phyloP scores from a whole-genome alignment of 2,113 vertebrate genomes.

The Mola mola region DNA sequence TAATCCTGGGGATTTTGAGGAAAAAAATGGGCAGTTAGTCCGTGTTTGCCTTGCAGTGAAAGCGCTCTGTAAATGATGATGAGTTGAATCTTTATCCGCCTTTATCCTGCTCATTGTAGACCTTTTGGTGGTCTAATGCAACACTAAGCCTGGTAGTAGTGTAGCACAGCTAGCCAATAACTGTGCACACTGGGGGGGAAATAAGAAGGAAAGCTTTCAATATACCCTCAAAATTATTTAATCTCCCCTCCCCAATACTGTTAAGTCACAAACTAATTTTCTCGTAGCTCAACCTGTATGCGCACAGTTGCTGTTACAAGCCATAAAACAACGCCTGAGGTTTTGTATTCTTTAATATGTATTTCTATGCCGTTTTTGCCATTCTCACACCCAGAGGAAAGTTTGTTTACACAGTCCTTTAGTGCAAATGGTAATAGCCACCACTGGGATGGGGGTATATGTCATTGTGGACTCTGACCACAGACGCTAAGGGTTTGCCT shows the following conservation, averaged over 20 bases:
- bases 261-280: constrained; percentile 46
- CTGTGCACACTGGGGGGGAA: constrained; percentile 27
- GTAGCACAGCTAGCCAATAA: constrained; percentile 33
- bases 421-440: constrained; percentile 62
- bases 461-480: constrained; percentile 50
- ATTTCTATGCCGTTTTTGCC: constrained; percentile 59
- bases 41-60: constrained; percentile 61
- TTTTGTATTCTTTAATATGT: constrained; percentile 67
- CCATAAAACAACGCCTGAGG: constrained; percentile 59
- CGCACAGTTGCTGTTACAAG: constrained; percentile 35
- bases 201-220: constrained; percentile 50
- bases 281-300: constrained; percentile 38
- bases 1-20: constrained; percentile 77
- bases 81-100: constrained; percentile 71
- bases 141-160: constrained; percentile 42
- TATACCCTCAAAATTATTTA: constrained; percentile 45
- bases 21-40: constrained; percentile 78
- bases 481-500: constrained; percentile 66
- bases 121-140: constrained; percentile 59
- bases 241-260: constrained; percentile 15
- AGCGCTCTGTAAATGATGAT: constrained; percentile 73
- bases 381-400: constrained; percentile 57
- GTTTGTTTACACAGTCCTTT: constrained; percentile 71
- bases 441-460: constrained; percentile 58
- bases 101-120: constrained; percentile 70